These are phyloP conservation scores for Sebastes nivosus DNA, from an alignment of 2,797 vertebrate genomes.

Conservation along the genomic window DNA sequence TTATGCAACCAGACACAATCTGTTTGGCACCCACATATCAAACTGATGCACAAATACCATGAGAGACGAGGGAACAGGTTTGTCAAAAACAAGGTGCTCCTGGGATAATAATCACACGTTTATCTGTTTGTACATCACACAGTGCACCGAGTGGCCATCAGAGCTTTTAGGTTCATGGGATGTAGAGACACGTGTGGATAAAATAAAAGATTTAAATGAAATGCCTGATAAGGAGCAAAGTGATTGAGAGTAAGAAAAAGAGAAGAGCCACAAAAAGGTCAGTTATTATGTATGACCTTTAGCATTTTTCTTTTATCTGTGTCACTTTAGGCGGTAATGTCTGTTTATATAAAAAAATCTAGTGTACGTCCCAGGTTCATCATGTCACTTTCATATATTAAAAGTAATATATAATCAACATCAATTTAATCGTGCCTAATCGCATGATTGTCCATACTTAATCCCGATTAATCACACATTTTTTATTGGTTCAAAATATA, in stretches of 20 bases:
- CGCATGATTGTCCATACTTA: too few species aligned
- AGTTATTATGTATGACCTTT: neutral
- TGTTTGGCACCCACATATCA: conserved; percentile 13
- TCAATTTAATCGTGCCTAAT: too few species aligned
- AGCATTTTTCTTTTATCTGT: neutral
- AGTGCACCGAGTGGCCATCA: neutral
- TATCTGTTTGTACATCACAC: conserved; percentile 27
- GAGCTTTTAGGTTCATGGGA: neutral
- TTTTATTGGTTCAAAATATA: too few species aligned
- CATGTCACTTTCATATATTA: neutral
- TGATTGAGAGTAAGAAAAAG: neutral
- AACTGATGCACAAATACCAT: conserved; percentile 3
- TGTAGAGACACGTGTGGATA: neutral
- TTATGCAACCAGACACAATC: conserved; percentile 47
- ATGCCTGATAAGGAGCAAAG: neutral
- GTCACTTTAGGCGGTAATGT: neutral
- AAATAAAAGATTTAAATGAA: neutral
- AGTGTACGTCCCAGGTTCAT: neutral
- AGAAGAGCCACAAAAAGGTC: neutral
- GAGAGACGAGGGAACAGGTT: conserved; percentile 22
- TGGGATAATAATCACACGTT: neutral
- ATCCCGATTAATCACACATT: too few species aligned
- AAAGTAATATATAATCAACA: too few species aligned
- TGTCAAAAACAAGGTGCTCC: neutral
- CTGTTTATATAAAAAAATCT: neutral